Conservation (phyloP, 2,888 invertebrate genomes). For the Octodonta nipae region DNA sequence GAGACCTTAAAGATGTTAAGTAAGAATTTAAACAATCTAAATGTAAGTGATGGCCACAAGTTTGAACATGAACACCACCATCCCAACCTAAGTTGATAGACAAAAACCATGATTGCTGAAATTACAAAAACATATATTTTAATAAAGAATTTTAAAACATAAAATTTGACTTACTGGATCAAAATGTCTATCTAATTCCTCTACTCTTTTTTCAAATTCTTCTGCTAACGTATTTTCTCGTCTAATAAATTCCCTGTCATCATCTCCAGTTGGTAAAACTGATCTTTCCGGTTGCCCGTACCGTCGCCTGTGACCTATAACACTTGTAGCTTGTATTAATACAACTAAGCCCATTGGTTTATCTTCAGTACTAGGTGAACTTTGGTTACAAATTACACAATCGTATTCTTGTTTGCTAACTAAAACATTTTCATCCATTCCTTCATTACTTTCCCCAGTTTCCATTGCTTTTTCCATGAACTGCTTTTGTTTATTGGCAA, state of each 20-base stretch:
- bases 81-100: conserved; percentile 75
- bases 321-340: conserved; percentile 75
- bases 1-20: conserved; percentile 66
- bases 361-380: conserved; percentile 68
- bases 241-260: conserved; percentile 45
- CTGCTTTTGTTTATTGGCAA: conserved; percentile 78
- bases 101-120: conserved; percentile 61
- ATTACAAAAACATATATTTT: conserved; percentile 7
- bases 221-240: conserved; percentile 55
- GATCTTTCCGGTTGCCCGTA: conserved; percentile 42
- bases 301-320: conserved; percentile 61
- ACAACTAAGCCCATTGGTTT: conserved; percentile 82
- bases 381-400: conserved; percentile 79
- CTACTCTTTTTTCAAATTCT: conserved; percentile 64
- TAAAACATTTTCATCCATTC: conserved; percentile 43
- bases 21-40: conserved; percentile 87
- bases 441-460: conserved; percentile 36
- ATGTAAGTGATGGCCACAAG: conserved; percentile 95
- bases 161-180: conserved; percentile 43
- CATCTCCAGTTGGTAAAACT: conserved; percentile 49
- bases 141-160: neutral
- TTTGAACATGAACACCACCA: conserved; percentile 84
- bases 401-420: conserved; percentile 61
- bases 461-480: conserved; percentile 73
- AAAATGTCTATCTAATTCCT: conserved; percentile 64